Base-by-base conservation (phyloP, 2,113 vertebrate species). In the Ammodytes marinus region DNA sequence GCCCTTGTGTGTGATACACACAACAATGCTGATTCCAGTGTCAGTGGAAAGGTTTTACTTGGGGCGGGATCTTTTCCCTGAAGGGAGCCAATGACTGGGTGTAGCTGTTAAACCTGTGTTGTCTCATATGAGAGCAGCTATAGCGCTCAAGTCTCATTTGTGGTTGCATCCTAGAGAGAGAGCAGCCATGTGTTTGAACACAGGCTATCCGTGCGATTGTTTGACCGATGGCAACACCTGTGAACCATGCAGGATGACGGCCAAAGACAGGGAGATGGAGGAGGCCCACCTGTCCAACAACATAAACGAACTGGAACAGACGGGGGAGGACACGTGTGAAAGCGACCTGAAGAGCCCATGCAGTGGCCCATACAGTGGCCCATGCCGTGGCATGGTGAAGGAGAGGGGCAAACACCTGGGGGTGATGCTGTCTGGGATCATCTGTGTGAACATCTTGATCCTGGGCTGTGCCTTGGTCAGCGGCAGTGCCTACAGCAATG, bases 381-480 rank as follows among this genome's bases (percentile, higher is more conserved):
- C 85, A 8, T 58, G 81, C 12, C 10, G 8, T 6, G 52, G 46
- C 12, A 54, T 46, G 5, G 39, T 0, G 1, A 84, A 1, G 35
- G 90, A 97, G 17, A 94, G 92, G 73, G 93, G 94, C 0, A 83
- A 70, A n/a, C 92, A 90, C 85, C 94, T 93, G 88, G 96, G 97
- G 43, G 96, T 96, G 80, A 93, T 99, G 91, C 89, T 99, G 74
- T 98, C 98, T 0, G 95, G 95, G 52, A 91, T 98, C 70, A 93
- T 98, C 65, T 93, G 95, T 0, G 49, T 97, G 43, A 98, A 99
- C 86, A 71, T 97, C 37, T 76, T 97, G 19, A 92, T 98, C 54
- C 93, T 99, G 59, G 96, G 97, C 52, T 93, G 95, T 74, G 97
- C 96, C 0, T 92, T 99, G 78, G 93, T 97, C 87, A 96, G 96